Percentiles rank a stretch among this genome's conserved stretches.
phyloP scores from a whole-genome alignment of 2,113 vertebrate genomes.

The Grallaria varia region DNA sequence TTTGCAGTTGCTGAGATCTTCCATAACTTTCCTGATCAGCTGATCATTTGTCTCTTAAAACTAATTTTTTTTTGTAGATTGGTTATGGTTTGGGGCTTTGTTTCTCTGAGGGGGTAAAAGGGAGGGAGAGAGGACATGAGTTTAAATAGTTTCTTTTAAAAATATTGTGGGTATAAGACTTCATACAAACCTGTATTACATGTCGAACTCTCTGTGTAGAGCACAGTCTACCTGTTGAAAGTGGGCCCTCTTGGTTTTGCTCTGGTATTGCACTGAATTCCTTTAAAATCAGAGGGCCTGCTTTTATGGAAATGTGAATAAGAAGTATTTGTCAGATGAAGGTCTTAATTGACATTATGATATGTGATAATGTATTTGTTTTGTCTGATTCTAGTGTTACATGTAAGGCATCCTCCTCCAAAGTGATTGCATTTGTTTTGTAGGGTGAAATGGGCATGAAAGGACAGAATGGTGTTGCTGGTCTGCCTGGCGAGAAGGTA shows the following conservation, averaged over 20 bases:
- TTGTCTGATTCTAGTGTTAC: neutral
- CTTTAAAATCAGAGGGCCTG: neutral
- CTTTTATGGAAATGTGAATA: neutral
- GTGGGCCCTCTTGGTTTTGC: neutral
- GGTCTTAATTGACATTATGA: neutral
- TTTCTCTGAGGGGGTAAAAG: neutral
- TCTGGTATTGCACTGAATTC: neutral
- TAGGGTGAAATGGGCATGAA: constrained; percentile 71
- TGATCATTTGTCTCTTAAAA: neutral
- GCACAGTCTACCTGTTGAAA: neutral
- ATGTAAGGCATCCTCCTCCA: neutral
- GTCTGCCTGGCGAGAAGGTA: constrained; percentile 79
- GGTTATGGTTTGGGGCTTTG: neutral
- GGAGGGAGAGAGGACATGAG: neutral
- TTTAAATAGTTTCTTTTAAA: neutral
- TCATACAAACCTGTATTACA: neutral
- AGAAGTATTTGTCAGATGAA: neutral
- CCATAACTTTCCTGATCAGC: neutral
- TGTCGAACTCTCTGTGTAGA: neutral
- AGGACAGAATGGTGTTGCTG: constrained; percentile 71
- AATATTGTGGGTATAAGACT: neutral
- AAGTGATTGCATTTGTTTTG: neutral
- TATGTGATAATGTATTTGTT: neutral
- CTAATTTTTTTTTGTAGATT: neutral
- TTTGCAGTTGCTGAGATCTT: neutral